These are phyloP conservation scores for Drosophila multiciliata DNA, from an alignment of 2,888 invertebrate genomes.

Conservation along the genomic window DNA sequence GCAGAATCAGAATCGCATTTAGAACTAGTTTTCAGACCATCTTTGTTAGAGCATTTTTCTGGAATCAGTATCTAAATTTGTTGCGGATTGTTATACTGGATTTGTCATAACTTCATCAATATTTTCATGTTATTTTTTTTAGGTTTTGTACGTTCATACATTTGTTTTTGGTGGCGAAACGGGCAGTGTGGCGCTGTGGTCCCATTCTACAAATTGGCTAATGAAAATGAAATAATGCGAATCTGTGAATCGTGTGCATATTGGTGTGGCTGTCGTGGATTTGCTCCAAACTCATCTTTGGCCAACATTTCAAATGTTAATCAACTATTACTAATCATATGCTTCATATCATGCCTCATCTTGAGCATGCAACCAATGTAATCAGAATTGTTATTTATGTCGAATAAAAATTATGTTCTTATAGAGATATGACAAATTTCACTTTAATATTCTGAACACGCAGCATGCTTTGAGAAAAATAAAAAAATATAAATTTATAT, in stretches of 20 bases:
- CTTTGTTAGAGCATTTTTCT: neutral
- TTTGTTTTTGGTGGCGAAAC: neutral
- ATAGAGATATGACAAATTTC: neutral
- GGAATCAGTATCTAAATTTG: neutral
- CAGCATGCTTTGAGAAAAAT: neutral
- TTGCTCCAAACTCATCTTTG: neutral
- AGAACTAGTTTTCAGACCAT: neutral
- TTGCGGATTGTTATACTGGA: neutral
- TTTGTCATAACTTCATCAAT: neutral
- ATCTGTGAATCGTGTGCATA: constrained; percentile 3
- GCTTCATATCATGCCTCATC: neutral
- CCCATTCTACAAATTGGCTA: neutral
- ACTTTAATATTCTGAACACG: neutral
- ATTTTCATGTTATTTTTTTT: neutral
- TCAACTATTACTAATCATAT: neutral
- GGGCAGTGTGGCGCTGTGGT: neutral
- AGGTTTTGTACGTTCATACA: neutral
- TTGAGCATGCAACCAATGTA: neutral
- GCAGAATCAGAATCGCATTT: neutral
- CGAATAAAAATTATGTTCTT: neutral
- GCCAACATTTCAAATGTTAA: no score
- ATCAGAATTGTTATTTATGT: neutral
- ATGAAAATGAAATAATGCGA: neutral
- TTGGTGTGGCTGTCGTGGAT: constrained; percentile 4
- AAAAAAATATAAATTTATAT: neutral